phyloP scores from a whole-genome alignment of 2,113 vertebrate species.

The Python bivittatus region DNA sequence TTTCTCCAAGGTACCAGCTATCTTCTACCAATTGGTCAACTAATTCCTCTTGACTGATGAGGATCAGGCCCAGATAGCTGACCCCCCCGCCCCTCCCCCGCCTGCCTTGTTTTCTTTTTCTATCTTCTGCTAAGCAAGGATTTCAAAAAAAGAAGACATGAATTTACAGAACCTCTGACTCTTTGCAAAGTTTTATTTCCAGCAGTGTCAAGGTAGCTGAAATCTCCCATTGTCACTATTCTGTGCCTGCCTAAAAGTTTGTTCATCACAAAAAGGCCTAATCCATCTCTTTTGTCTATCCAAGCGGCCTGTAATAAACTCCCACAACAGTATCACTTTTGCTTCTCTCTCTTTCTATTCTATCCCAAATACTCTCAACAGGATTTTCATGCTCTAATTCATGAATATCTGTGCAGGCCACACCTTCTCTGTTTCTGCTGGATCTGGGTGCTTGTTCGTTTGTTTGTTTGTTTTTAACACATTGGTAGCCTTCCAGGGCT shows the following conservation, averaged over 20 bases:
- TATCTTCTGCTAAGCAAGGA: neutral
- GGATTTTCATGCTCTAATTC: neutral
- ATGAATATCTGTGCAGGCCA: neutral
- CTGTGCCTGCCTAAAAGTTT: neutral
- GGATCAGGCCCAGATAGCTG: neutral
- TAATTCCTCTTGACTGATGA: neutral
- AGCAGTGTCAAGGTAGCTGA: neutral
- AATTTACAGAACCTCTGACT: neutral
- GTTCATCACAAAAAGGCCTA: neutral
- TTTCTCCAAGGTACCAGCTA: neutral
- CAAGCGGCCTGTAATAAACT: neutral
- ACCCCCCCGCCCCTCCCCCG: too few species aligned
- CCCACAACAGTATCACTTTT: neutral
- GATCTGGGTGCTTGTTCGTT: neutral
- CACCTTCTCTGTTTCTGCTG: neutral
- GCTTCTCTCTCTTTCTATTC: neutral
- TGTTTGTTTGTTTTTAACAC: neutral
- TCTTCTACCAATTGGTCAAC: neutral
- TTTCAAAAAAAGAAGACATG: neutral
- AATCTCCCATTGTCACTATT: neutral
- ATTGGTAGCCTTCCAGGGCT: neutral
- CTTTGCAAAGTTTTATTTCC: neutral
- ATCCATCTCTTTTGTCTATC: neutral
- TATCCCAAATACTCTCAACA: neutral
- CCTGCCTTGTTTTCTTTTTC: neutral